Percentiles rank a stretch among this genome's conserved stretches.
phyloP scores from a whole-genome alignment of 2,888 invertebrate genomes.

The Drosophila infuscata region DNA sequence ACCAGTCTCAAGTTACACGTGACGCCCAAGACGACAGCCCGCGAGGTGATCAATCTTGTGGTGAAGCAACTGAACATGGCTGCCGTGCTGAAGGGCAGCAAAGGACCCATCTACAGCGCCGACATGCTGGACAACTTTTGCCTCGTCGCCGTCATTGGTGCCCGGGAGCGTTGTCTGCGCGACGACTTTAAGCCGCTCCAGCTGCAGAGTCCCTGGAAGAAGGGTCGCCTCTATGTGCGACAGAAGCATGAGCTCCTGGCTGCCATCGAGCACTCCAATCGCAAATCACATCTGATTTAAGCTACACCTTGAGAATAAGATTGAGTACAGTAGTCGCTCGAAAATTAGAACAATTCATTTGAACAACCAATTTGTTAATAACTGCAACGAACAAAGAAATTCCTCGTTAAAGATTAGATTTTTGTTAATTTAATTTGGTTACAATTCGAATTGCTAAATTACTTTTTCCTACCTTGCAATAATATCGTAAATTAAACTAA shows the following conservation, averaged over 20 bases:
- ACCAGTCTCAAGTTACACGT: conserved; percentile 97
- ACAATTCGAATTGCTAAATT: background rate
- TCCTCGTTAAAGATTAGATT: background rate
- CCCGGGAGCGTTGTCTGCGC: conserved; percentile 95
- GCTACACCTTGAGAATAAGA: background rate
- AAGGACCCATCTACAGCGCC: conserved; percentile 93
- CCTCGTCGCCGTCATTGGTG: conserved; percentile 97
- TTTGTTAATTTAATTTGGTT: background rate
- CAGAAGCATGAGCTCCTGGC: conserved; percentile 95
- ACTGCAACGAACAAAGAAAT: background rate
- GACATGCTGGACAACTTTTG: conserved; percentile 95
- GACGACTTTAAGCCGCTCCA: conserved; percentile 97
- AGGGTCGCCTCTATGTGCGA: conserved; percentile 96
- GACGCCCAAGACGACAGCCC: conserved; percentile 95
- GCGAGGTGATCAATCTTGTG: conserved; percentile 97
- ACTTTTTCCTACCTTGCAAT: background rate
- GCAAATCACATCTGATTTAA: conserved; percentile 87
- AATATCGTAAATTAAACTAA: background rate
- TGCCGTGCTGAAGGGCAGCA: conserved; percentile 93
- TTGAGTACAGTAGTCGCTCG: background rate
- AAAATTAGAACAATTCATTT: background rate
- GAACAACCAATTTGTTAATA: background rate
- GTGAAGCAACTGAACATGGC: conserved; percentile 98
- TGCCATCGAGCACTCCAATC: conserved; percentile 94
- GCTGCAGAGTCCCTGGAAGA: conserved; percentile 98